A percentile compares a stretch with the other conserved stretches of the same genome.
Evolutionary conservation across 2,797 vertebrate species (phyloP).

Genomic region (Acomys russatus): DNA sequence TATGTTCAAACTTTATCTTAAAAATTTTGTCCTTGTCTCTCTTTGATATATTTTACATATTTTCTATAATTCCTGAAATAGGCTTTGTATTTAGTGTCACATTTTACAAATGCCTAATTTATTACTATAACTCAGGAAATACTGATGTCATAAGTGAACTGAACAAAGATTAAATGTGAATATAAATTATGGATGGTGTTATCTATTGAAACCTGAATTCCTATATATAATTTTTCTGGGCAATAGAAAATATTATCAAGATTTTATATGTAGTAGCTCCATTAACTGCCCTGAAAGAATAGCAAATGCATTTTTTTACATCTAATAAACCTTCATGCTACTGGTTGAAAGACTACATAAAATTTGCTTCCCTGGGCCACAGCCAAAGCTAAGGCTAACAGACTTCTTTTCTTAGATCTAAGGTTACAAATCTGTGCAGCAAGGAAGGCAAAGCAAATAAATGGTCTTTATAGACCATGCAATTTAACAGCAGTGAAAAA

Average conservation of each 20-base stretch:
- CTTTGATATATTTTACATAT: constrained; percentile 36
- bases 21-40: constrained; percentile 17
- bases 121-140: constrained; percentile 48
- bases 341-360: constrained; percentile 72
- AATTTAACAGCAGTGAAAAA: constrained; percentile 65
- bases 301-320: constrained; percentile 58
- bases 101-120: constrained; percentile 25
- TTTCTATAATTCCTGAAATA: constrained; percentile 45
- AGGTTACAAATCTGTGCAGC: constrained; percentile 54
- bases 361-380: constrained; percentile 48
- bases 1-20: background rate
- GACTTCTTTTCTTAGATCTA: constrained; percentile 50
- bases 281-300: constrained; percentile 72
- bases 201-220: constrained; percentile 27
- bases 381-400: constrained; percentile 65
- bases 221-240: constrained; percentile 30
- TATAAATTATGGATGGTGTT: constrained; percentile 48
- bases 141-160: constrained; percentile 57
- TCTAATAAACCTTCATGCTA: constrained; percentile 44
- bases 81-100: constrained; percentile 27
- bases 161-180: constrained; percentile 33
- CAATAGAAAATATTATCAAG: constrained; percentile 63
- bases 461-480: constrained; percentile 59
- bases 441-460: constrained; percentile 75
- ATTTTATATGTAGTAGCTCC: constrained; percentile 53